Percentiles rank a stretch among this genome's conserved stretches.
These are phyloP conservation scores for Meandrusa payeni DNA, from an alignment of 2,888 invertebrate genomes.

Conservation along the genomic window DNA sequence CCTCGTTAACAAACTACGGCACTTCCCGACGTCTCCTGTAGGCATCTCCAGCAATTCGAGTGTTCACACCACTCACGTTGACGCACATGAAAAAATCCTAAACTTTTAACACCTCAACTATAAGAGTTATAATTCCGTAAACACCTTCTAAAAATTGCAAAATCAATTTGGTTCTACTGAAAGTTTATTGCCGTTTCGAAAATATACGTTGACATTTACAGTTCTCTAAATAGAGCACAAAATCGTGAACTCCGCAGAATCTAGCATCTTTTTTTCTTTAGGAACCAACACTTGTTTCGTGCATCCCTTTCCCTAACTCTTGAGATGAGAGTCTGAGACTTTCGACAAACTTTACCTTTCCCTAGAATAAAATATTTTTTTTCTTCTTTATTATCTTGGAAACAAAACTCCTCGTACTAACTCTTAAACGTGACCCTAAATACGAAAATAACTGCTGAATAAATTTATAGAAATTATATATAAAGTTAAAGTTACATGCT, in stretches of 20 bases:
- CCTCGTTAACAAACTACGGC: slow-evolving; percentile 68
- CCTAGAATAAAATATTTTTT: slow-evolving; percentile 27
- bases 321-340: slow-evolving; percentile 59
- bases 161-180: slow-evolving; percentile 3
- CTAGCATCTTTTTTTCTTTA: slow-evolving; percentile 29
- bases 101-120: slow-evolving; percentile 35
- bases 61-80: slow-evolving; percentile 42
- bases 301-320: slow-evolving; percentile 53
- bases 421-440: slow-evolving; percentile 22
- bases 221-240: slow-evolving; percentile 37
- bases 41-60: slow-evolving; percentile 62
- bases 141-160: slow-evolving; percentile 23
- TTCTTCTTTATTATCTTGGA: slow-evolving; percentile 28
- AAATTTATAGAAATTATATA: no score
- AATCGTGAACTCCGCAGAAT: slow-evolving; percentile 34
- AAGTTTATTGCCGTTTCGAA: slow-evolving; percentile 4
- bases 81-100: slow-evolving; percentile 14
- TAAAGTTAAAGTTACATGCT: no score
- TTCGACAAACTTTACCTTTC: slow-evolving; percentile 33
- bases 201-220: slow-evolving; percentile 18
- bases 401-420: slow-evolving; percentile 28
- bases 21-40: slow-evolving; percentile 71
- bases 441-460: slow-evolving; percentile 13
- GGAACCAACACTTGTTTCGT: slow-evolving; percentile 48
- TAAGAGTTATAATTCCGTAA: slow-evolving; percentile 43